Base-by-base conservation (phyloP, 2,888 invertebrate genomes). In the Abrostola triplasia region DNA sequence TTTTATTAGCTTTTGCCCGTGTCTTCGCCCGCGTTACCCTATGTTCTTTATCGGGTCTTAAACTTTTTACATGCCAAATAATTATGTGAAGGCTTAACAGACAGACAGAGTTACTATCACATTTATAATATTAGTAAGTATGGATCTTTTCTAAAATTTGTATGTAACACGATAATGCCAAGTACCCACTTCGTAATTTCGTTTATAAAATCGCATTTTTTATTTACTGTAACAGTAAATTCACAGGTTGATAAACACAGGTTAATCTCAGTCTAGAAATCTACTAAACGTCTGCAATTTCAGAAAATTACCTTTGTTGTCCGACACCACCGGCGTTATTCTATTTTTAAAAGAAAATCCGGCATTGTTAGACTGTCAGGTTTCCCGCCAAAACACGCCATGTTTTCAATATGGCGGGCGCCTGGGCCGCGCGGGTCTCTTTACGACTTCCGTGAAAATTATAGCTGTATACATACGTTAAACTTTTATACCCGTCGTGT, bases 371-470 rank as follows among this genome's bases (percentile, higher is more conserved):
- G 12, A 59, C 66, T 59, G 64, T 73, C 66, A 59, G 73, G 60
- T 81, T 83, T 77, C 88, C 90, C 92, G 89, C 90, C 88, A 88
- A 91, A 91, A 91, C 86, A 82, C 84, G 84, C 85, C 81, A 82
- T 70, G 75, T 86, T 89, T 86, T 82, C 88, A 92, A 91, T 84
- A 92, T 92, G 90, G 91, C 89, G 83, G 86, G 13, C 9, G 71
- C 57, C 24, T 36, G 79, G 80, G 78, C 12, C 44, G 80, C 66
- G 79, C 81, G 84, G 84, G 84, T 85, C 89, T 88, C 86, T 93
- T 93, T 93, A 93, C 90, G 93, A 91, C 89, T 90, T 88, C 86
- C 87, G 85, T 86, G 90, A 87, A 92, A 92, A 92, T 92, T 93
- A 92, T 90, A 83, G 86, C 82, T 76, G 78, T 84, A 86, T 86